phyloP scores from a whole-genome alignment of 64 coral and sea anemone genomes.

The Porites australiensis region DNA sequence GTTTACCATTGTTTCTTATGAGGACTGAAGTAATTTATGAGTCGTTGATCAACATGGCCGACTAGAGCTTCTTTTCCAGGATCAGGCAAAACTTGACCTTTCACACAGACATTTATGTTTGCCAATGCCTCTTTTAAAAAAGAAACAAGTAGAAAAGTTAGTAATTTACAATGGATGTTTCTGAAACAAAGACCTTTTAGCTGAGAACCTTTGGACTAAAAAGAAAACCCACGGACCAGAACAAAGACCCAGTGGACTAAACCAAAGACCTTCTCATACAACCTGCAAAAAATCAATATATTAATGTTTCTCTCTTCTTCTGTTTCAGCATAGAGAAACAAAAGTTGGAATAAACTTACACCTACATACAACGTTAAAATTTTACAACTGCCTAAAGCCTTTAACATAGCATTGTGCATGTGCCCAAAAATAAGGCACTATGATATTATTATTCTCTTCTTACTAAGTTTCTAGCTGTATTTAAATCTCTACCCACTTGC shows the following conservation, averaged over 20 bases:
- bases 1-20: neutral
- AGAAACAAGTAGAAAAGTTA: neutral
- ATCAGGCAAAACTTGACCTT: slow-evolving; percentile 55
- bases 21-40: neutral
- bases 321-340: neutral
- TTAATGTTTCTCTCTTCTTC: neutral
- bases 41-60: neutral
- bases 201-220: neutral
- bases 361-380: too few species aligned
- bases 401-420: too few species aligned
- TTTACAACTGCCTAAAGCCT: too few species aligned
- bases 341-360: too few species aligned
- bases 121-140: slow-evolving; percentile 38
- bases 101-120: slow-evolving; percentile 16
- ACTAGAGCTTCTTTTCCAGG: slow-evolving; percentile 22
- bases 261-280: too few species aligned
- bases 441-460: neutral
- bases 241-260: too few species aligned
- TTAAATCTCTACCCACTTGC: slow-evolving; percentile 53
- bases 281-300: too few species aligned
- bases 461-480: neutral
- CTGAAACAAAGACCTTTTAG: neutral
- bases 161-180: neutral
- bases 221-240: neutral
- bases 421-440: too few species aligned